A percentile compares a stretch with the other conserved stretches of the same genome.
These are phyloP conservation scores for Rhinolophus ferrumequinum DNA, from an alignment of 2,113 vertebrate genomes.

Conservation along the genomic window DNA sequence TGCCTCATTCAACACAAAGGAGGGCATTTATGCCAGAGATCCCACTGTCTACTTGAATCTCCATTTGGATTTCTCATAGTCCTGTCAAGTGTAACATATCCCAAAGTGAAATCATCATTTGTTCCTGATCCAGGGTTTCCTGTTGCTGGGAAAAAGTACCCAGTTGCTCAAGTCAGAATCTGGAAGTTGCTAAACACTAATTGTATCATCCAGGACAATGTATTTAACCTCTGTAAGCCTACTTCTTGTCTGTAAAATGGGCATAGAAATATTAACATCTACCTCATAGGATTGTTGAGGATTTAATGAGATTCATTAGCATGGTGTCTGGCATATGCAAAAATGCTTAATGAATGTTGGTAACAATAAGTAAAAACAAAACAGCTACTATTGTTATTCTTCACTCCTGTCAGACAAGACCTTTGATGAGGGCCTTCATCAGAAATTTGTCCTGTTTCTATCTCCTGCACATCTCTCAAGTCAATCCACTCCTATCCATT, in stretches of 20 bases:
- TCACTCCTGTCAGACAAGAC: background rate
- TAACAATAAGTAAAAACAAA: background rate
- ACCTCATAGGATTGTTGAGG: background rate
- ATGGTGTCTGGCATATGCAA: background rate
- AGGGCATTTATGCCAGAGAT: background rate
- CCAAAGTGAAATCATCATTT: background rate
- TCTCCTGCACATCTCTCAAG: background rate
- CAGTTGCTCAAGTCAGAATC: background rate
- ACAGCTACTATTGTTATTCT: background rate
- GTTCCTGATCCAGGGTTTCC: background rate
- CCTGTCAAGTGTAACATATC: background rate
- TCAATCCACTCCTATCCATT: background rate
- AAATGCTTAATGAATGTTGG: background rate
- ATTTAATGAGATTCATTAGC: background rate
- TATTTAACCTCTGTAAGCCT: background rate
- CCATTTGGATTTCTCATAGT: background rate
- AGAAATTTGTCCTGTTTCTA: background rate
- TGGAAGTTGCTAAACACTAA: background rate
- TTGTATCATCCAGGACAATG: background rate
- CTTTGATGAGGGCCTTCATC: background rate
- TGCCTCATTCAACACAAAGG: background rate
- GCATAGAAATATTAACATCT: background rate
- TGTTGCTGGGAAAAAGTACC: background rate
- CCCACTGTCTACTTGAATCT: background rate
- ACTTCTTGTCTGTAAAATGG: slow-evolving; percentile 32